Base-by-base conservation (phyloP, 2,797 vertebrate species). In the Dendrocincla tyrannina region DNA sequence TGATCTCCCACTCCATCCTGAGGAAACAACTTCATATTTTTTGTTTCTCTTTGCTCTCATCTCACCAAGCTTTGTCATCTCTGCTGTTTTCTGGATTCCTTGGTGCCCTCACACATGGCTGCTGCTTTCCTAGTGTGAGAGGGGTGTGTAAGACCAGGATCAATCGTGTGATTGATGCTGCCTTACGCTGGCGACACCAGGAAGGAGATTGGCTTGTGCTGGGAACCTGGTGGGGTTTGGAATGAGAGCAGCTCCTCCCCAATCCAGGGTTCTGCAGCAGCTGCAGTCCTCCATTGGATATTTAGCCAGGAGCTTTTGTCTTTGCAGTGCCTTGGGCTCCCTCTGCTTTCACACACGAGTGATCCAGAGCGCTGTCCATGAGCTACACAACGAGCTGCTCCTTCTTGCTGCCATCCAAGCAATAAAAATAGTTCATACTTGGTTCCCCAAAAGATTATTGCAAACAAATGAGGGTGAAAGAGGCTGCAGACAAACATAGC, bases 401-500 rank as follows among this genome's bases (percentile, higher is more conserved):
- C 69, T 82, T 42, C 75, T 70, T 89, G 90, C 83, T 91, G 85
- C 16, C 74, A 76, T 59, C 74, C 8, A 2, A 67, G 88, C 77
- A 91, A 88, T 90, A 90, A 90, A 94, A 96, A 90, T 85, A 91
- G 93, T 94, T 95, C 78, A 22, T 85, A 63, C 64, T 77, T 74
- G 37, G 72, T 91, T 89, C 59, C 60, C 85, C 37, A 30, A 93
- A 92, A 69, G 8, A 7, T 33, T 70, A 10, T 6, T 59, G 56
- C 47, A 56, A 91, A 73, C 39, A 72, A 80, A 24, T 16, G 59
- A 79, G 72, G 23, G 1, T 18, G 46, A 82, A 67, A 93, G 70
- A 89, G 73, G 89, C 94, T 85, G 78, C 86, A 85, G 64, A 70
- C 64, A 59, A 88, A 22, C 10, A 22, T 20, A 30, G 17, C 15